Conservation (phyloP, 2,797 vertebrate genomes). For the Notamacropus eugenii region DNA sequence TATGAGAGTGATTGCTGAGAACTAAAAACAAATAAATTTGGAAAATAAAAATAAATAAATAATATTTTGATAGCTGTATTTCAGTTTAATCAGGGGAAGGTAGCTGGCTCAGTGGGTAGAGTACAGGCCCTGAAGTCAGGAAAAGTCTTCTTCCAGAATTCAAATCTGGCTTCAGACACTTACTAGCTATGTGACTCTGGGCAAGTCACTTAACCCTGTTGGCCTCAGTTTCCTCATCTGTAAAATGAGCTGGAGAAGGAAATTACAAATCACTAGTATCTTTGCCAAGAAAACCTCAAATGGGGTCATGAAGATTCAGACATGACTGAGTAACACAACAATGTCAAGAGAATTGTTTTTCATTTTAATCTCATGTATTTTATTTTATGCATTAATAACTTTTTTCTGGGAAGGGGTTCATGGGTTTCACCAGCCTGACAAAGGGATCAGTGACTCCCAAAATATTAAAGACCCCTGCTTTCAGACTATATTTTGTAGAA, state of each 20-base stretch:
- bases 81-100: neutral
- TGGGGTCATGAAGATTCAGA: neutral
- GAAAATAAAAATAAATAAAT: too few species aligned
- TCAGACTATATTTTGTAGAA: neutral
- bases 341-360: neutral
- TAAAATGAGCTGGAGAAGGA: neutral
- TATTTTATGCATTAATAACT: neutral
- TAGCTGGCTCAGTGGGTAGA: neutral
- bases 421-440: neutral
- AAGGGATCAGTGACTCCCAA: neutral
- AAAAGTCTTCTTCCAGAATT: neutral
- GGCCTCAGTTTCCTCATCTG: neutral
- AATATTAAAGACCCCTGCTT: neutral
- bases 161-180: neutral
- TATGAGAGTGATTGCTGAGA: too few species aligned
- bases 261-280: neutral
- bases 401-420: neutral
- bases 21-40: too few species aligned
- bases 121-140: neutral
- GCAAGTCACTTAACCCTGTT: neutral
- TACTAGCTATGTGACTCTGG: neutral
- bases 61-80: too few species aligned
- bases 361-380: neutral
- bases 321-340: neutral
- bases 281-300: neutral